Evolutionary conservation across 2,888 invertebrate genomes (phyloP).

Genomic region (Cerastis rubricosa): DNA sequence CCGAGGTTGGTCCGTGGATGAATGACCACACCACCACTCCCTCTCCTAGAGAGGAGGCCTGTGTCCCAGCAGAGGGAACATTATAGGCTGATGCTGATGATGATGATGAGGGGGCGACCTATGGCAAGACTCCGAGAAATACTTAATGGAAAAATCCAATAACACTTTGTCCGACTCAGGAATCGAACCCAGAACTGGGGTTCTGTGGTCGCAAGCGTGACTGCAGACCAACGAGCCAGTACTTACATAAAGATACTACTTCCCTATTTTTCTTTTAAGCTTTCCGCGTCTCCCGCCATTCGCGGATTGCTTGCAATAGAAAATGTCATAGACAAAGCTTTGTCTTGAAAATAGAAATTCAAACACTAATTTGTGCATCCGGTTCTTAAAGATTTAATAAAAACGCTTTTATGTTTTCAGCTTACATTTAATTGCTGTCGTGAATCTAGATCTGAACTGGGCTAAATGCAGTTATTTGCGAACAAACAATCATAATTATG

Average conservation of each 20-base stretch:
- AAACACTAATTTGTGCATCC: not conserved
- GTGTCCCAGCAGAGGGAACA: too few relatives aligned
- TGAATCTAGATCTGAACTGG: slow-evolving; percentile 39
- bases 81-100: too few relatives aligned
- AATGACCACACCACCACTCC: too few relatives aligned
- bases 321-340: not conserved
- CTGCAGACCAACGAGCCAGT: too few relatives aligned
- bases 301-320: not conserved
- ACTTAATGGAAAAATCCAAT: too few relatives aligned
- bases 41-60: too few relatives aligned
- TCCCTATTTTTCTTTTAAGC: not conserved
- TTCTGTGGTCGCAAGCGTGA: too few relatives aligned
- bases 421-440: slow-evolving; percentile 25
- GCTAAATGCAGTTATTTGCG: slow-evolving; percentile 32
- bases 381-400: slow-evolving; percentile 4
- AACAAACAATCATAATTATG: slow-evolving; percentile 35
- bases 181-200: too few relatives aligned
- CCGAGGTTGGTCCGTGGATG: too few relatives aligned
- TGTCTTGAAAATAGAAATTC: not conserved
- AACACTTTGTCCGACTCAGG: too few relatives aligned
- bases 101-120: too few relatives aligned
- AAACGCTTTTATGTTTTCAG: slow-evolving; percentile 21
- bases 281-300: not conserved
- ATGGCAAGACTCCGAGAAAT: too few relatives aligned
- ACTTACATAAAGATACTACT: not conserved